These are phyloP conservation scores for Pseudomyrmex flavicornis DNA, from an alignment of 1,140 invertebrate genomes.

Conservation along the genomic window DNA sequence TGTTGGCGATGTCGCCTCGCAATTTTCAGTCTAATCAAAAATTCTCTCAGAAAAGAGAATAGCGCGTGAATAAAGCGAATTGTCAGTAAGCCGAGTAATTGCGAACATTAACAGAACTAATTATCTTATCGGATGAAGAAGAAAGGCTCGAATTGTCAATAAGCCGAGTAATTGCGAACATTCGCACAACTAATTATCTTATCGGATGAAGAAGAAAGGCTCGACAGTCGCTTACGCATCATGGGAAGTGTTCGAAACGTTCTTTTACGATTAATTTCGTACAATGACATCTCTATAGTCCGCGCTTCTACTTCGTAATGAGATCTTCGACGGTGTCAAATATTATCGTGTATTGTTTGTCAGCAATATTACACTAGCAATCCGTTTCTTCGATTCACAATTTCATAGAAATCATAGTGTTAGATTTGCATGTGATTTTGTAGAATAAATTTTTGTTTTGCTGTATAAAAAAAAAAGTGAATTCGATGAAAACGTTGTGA, in stretches of 20 bases:
- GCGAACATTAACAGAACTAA: background rate
- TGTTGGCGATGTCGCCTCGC: background rate
- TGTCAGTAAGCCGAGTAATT: background rate
- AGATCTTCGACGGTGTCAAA: background rate
- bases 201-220: too few relatives aligned
- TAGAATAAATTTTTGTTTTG: too few relatives aligned
- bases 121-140: too few relatives aligned
- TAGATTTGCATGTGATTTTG: too few relatives aligned
- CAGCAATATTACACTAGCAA: too few relatives aligned
- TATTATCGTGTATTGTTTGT: background rate
- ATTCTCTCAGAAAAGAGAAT: constrained; percentile 36
- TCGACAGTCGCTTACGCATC: too few relatives aligned
- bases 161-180: background rate
- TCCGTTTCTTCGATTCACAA: too few relatives aligned
- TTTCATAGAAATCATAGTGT: background rate
- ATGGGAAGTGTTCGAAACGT: too few relatives aligned
- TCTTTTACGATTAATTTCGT: constrained; percentile 22
- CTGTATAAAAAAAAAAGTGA: too few relatives aligned
- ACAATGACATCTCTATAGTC: background rate
- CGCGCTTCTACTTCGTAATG: background rate
- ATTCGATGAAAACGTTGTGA: too few relatives aligned
- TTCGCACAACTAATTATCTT: background rate
- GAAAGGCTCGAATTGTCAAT: background rate
- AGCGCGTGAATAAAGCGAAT: background rate
- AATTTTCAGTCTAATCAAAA: constrained; percentile 32